Evolutionary conservation across 2,888 invertebrate genomes (phyloP), one percentile per base, ranked within the genome.

Genomic region (Tenthredo livida): DNA sequence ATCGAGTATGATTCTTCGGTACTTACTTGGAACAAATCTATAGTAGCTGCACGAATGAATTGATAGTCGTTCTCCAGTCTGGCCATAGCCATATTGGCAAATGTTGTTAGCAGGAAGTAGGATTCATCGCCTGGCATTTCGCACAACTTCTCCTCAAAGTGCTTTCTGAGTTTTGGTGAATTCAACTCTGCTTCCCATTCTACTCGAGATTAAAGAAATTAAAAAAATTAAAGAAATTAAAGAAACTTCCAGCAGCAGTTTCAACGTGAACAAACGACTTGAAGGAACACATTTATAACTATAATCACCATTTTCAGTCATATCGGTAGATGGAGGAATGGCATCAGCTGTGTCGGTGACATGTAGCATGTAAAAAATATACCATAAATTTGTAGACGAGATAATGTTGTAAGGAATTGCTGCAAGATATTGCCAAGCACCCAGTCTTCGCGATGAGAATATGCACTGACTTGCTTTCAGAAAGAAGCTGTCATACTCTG

Each of bases 351-450:
- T 93, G 88, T 95, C 95, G 0, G 95, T 95, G 75, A 94, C 93
- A 88, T 96, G 96, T 6, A 96, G 92, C 88, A 95, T 95, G 89
- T 95, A 95, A 91, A 95, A 96, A 85, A 96, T 94, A 89, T 95
- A 95, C 96, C 96, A 96, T n/a, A 96, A 90, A 6, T 95, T 94
- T 77, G 93, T 92, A 0, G 94, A 90, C 12, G 96, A 95, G 43
- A 96, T 94, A 75, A 94, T 93, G 86, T 94, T 93, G 90, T 96
- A 97, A 0, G 97, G 97, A 88, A 97, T 94, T 29, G 96, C 96
- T 17, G 97, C 96, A 88, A 97, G 95, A 93, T 97, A 97, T 92
- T 97, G 97, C 96, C 97, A 97, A 2, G 97, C 96, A 10, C 97
- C 97, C 86, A 97, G 94, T 90, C 96, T 96, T 75, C 96, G 95